Conservation (phyloP, 2,113 vertebrate genomes). For the Hypanus sabinus region DNA sequence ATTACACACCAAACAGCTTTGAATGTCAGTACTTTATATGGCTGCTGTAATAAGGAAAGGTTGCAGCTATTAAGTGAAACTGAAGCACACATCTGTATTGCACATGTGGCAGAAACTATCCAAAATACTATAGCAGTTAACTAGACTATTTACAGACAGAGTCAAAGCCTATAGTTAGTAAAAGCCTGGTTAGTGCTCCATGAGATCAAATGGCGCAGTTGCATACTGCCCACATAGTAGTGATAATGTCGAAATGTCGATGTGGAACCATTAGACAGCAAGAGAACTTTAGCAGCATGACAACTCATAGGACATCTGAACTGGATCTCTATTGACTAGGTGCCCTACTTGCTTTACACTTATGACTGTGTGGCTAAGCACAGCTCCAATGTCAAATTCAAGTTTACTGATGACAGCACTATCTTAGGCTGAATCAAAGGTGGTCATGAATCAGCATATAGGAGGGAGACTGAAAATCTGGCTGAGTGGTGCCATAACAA, state of each 20-base stretch:
- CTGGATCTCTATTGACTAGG: no score
- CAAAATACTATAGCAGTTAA: constrained; percentile 17
- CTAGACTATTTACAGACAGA: not conserved
- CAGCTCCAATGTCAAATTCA: no score
- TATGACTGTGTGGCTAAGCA: no score
- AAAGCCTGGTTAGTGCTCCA: not conserved
- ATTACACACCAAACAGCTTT: not conserved
- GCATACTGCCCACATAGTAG: not conserved
- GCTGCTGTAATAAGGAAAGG: not conserved
- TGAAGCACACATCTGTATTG: constrained; percentile 22
- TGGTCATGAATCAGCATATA: no score
- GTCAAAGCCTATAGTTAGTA: not conserved
- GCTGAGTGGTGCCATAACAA: no score
- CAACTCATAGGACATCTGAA: no score
- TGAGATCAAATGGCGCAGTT: not conserved
- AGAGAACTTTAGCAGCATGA: no score
- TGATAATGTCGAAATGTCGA: not conserved
- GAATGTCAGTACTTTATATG: not conserved
- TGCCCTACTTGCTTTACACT: no score
- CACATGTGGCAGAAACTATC: constrained; percentile 8
- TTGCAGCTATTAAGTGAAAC: not conserved
- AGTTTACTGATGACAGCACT: no score
- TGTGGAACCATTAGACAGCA: not conserved
- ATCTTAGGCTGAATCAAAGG: no score
- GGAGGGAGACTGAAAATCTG: no score